Percentiles rank a stretch among this genome's conserved stretches.
Evolutionary conservation across 2,888 invertebrate genomes (phyloP).

Genomic region (Pecten maximus): DNA sequence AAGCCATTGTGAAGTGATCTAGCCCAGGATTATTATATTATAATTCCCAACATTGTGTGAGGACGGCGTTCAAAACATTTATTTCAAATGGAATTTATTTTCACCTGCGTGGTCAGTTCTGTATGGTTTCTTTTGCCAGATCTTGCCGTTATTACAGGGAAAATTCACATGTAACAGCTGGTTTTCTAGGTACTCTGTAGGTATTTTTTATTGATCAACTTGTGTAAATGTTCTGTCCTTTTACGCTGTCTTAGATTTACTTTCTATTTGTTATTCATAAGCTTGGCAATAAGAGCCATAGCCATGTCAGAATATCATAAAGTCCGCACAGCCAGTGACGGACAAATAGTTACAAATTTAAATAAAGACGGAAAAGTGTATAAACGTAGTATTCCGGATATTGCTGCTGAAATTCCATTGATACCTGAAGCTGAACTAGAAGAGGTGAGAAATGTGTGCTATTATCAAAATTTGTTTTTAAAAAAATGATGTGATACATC

Average conservation of each 20-base stretch:
- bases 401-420: slow-evolving; percentile 52
- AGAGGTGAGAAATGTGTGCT: neutral
- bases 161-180: neutral
- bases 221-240: neutral
- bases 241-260: neutral
- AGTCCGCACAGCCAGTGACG: neutral
- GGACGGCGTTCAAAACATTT: neutral
- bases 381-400: slow-evolving; percentile 53
- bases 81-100: neutral
- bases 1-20: neutral
- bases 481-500: neutral
- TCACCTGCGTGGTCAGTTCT: neutral
- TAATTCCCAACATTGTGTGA: neutral
- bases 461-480: neutral
- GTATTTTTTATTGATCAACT: neutral
- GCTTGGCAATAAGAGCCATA: neutral
- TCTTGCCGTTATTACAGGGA: neutral
- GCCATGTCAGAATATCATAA: neutral
- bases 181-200: neutral
- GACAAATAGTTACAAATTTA: neutral
- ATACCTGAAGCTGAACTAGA: slow-evolving; percentile 37
- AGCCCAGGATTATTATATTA: neutral
- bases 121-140: slow-evolving; percentile 15
- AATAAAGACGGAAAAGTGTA: slow-evolving; percentile 39
- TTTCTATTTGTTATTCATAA: slow-evolving; percentile 19